phyloP scores from a whole-genome alignment of 2,888 invertebrate genomes.

The Sicus ferrugineus region DNA sequence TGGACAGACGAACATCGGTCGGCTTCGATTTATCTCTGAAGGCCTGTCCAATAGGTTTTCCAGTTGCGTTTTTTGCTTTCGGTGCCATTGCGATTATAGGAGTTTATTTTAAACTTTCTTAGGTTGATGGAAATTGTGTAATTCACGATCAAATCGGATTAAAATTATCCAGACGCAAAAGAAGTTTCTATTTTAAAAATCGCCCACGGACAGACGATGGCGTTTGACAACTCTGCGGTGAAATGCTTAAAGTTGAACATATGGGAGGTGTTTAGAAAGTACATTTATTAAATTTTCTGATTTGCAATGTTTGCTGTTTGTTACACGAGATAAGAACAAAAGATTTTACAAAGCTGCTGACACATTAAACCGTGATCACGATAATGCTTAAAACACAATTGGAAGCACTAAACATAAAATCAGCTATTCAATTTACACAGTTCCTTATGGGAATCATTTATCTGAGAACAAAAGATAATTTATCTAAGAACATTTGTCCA shows the following conservation, averaged over 20 bases:
- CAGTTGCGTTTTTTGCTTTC: conserved; percentile 53
- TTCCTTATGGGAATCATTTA: too few relatives aligned
- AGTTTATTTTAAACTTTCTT: conserved; percentile 33
- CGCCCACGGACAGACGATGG: background rate
- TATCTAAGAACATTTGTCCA: too few relatives aligned
- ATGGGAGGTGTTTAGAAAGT: too few relatives aligned
- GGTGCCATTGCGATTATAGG: conserved; percentile 56
- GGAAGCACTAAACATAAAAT: too few relatives aligned
- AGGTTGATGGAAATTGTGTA: conserved; percentile 20
- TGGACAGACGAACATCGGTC: conserved; percentile 90
- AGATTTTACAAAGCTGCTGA: too few relatives aligned
- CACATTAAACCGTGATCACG: too few relatives aligned
- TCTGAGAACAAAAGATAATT: too few relatives aligned
- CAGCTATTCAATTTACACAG: too few relatives aligned
- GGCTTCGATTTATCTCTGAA: conserved; percentile 95
- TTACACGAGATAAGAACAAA: too few relatives aligned
- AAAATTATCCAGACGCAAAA: conserved; percentile 31
- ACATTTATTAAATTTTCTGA: too few relatives aligned
- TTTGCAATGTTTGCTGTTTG: too few relatives aligned
- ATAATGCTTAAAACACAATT: too few relatives aligned
- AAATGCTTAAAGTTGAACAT: conserved; percentile 6
- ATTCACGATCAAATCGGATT: conserved; percentile 40
- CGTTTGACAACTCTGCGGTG: conserved; percentile 15
- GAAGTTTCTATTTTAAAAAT: conserved; percentile 10
- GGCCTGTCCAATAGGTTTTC: conserved; percentile 66